Evolutionary conservation across 2,888 invertebrate genomes (phyloP).

Genomic region (Platerodrilus igneus): DNA sequence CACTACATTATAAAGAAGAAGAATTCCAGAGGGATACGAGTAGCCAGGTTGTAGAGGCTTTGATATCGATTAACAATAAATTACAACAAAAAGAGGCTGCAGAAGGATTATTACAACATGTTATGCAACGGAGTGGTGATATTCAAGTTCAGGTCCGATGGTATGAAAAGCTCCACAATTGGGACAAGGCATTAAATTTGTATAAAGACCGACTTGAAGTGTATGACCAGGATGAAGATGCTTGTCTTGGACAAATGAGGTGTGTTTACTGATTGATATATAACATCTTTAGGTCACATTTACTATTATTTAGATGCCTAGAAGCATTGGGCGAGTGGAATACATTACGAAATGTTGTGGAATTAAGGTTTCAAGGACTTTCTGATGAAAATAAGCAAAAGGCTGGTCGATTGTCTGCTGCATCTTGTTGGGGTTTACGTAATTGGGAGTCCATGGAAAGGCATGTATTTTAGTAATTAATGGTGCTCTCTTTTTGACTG

Average conservation of each 20-base stretch:
- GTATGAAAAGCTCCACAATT: conserved; percentile 99
- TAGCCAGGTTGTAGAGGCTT: conserved; percentile 84
- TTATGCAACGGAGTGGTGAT: conserved; percentile 70
- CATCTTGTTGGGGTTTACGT: conserved; percentile 93
- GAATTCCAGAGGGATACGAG: conserved; percentile 83
- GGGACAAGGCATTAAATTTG: conserved; percentile 90
- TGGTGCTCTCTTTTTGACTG: no score
- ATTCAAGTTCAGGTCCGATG: conserved; percentile 79
- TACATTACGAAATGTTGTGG: conserved; percentile 75
- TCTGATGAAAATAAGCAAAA: conserved; percentile 54
- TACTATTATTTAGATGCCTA: conserved; percentile 54
- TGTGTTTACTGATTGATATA: conserved; percentile 22
- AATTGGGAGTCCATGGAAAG: conserved; percentile 93
- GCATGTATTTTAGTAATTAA: conserved; percentile 47
- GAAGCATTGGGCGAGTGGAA: conserved; percentile 98
- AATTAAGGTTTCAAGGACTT: conserved; percentile 66
- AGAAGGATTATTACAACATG: conserved; percentile 85
- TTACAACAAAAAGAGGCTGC: conserved; percentile 98
- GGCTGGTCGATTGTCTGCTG: conserved; percentile 88
- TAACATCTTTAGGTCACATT: conserved; percentile 12
- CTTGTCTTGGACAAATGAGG: conserved; percentile 88
- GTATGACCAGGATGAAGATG: conserved; percentile 65
- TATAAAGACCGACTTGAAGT: conserved; percentile 72
- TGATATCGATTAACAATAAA: conserved; percentile 97
- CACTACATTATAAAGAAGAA: conserved; percentile 85